Base-by-base conservation (phyloP, 2,797 vertebrate genomes). In the Podargus strigoides region DNA sequence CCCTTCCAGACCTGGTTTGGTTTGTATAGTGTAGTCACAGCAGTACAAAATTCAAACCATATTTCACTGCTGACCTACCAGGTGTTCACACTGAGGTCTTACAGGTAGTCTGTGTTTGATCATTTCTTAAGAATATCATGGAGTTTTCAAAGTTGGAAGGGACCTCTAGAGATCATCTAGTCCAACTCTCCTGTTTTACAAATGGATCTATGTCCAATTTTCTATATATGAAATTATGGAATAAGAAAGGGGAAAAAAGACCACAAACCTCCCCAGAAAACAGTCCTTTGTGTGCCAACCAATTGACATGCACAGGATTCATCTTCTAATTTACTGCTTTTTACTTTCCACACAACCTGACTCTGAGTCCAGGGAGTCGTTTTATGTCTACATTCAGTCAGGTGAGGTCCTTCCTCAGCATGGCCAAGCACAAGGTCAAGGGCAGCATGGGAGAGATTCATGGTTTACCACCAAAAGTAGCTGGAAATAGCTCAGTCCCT, bases 401-500 rank as follows among this genome's bases (percentile, higher is more conserved):
- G 42, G 20, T 26, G 47, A 56, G 4, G 20, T 53, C 42, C 55
- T 63, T 74, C 60, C 66, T 63, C 3, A 1, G 13, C 30, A 11
- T 3, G n/a, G 30, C 30, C n/a, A 27, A 52, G n/a, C 19, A 26
- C 13, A 26, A 34, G 26, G 32, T 15, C 37, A 42, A 49, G 37
- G 27, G 19, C 8, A 53, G 7, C 24, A 28, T 2, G 1, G 20
- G 5, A 44, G 3, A 63, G 18, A 12, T 24, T 74, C 0, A 0
- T 27, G 55, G 15, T 34, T 22, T 32, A 34, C 18, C 30, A 63
- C 19, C 27, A 22, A 70, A 76, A 82, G 4, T 56, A 58, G 18
- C 26, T 87, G 46, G 30, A 58, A 75, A 7, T 9, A 62, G 11
- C 10, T 76, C 49, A 24, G 0, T 26, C 39, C 19, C 27, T 56